Percentiles rank a stretch among this genome's conserved stretches.
phyloP scores from a whole-genome alignment of 2,888 invertebrate species.

The Catotricha subobsoleta region DNA sequence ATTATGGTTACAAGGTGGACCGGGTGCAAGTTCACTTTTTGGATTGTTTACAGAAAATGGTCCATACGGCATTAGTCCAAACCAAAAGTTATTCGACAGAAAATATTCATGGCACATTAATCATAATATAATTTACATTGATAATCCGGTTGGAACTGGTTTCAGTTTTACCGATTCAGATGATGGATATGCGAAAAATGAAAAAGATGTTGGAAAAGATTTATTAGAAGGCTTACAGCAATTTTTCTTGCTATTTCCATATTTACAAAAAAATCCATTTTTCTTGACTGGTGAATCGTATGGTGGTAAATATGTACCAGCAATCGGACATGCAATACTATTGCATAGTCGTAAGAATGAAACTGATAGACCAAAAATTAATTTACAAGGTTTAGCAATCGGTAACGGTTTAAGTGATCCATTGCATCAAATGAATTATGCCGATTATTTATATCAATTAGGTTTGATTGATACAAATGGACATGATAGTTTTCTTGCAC shows the following conservation, averaged over 20 bases:
- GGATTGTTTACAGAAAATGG: constrained; percentile 75
- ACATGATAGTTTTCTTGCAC: constrained; percentile 31
- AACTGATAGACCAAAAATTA: constrained; percentile 17
- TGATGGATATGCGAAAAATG: constrained; percentile 59
- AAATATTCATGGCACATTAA: constrained; percentile 63
- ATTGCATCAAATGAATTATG: constrained; percentile 54
- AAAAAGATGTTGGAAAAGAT: constrained; percentile 63
- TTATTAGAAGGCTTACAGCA: constrained; percentile 59
- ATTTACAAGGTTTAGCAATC: constrained; percentile 35
- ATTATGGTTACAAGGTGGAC: constrained; percentile 54
- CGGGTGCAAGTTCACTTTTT: constrained; percentile 60
- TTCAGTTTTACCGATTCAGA: constrained; percentile 71
- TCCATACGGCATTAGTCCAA: constrained; percentile 9
- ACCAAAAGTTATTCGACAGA: constrained; percentile 31
- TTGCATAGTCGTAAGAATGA: constrained; percentile 40
- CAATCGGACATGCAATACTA: constrained; percentile 53
- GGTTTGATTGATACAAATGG: constrained; percentile 36
- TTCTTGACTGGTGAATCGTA: constrained; percentile 83
- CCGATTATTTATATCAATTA: constrained; percentile 61
- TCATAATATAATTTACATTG: constrained; percentile 71
- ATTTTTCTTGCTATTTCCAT: constrained; percentile 68
- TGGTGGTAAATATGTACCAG: constrained; percentile 56
- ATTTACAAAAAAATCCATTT: constrained; percentile 55
- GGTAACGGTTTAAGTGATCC: constrained; percentile 72
- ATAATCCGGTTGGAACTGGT: constrained; percentile 85